These are phyloP conservation scores for Bimastos eiseni DNA, from an alignment of 2,888 invertebrate species.

Conservation along the genomic window DNA sequence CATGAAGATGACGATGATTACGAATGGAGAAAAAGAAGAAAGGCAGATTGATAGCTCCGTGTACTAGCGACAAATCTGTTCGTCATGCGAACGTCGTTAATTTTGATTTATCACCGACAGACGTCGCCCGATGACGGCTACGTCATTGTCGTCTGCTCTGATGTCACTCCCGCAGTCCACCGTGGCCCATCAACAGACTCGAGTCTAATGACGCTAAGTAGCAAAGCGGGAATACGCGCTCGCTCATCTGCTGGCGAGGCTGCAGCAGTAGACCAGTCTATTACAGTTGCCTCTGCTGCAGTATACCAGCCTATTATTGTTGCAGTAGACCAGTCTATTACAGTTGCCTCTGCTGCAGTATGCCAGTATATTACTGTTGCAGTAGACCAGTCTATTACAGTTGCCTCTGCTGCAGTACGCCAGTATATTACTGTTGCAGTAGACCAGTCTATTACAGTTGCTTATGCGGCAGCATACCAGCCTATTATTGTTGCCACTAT, in stretches of 20 bases:
- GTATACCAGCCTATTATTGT: too few relatives aligned
- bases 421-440: too few relatives aligned
- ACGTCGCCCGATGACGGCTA: neutral
- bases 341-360: too few relatives aligned
- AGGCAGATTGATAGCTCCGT: neutral
- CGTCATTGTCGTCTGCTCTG: conserved; percentile 3
- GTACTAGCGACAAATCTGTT: neutral
- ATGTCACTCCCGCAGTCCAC: neutral
- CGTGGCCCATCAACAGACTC: neutral
- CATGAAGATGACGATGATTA: neutral
- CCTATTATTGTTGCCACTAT: too few relatives aligned
- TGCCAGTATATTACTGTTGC: too few relatives aligned
- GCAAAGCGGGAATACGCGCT: conserved; percentile 2
- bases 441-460: too few relatives aligned
- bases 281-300: too few relatives aligned
- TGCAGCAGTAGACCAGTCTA: neutral
- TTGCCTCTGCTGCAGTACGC: too few relatives aligned
- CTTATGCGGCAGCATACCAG: too few relatives aligned
- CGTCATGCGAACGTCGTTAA: conserved; percentile 13
- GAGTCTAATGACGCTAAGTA: neutral
- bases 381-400: too few relatives aligned
- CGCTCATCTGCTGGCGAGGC: neutral
- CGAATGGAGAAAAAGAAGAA: neutral
- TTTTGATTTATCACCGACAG: neutral
- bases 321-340: too few relatives aligned